Base-by-base conservation (phyloP, 2,797 vertebrate genomes). In the Trachurus trachurus region DNA sequence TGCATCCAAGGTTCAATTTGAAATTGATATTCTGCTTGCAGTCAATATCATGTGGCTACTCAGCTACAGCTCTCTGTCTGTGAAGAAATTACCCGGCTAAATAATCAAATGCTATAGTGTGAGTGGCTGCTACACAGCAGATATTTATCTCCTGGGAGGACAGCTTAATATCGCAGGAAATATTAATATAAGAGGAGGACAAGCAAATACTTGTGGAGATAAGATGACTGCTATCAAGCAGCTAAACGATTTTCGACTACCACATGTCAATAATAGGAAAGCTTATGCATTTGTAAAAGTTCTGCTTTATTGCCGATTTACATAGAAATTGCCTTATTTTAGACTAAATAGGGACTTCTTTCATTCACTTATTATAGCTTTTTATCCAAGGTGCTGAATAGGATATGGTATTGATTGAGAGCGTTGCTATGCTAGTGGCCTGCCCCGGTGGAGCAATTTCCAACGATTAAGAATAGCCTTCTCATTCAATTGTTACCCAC, bases 241-340 rank as follows among this genome's bases (percentile, higher is more conserved):
- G 96, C 97, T 97, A 96, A 98, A 98, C 96, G 95, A 96, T 97
- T 97, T 82, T 95, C 92, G 93, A 95, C 96, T 94, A 96, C 95
- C 95, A 96, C 96, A 95, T 97, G 96, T 97, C 96, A 97, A 97
- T 97, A 97, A 97, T 95, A 92, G 96, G 94, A 95, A 95, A 95
- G 96, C 96, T 96, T 96, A 96, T 97, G 97, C 96, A 97, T 97
- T 96, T 96, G 95, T 95, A 94, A 96, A 96, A 97, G 97, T 98
- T 97, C 96, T 97, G 96, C 96, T 96, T 97, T 98, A 98, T 97
- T 97, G 97, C 93, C 93, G 96, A 98, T 98, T 98, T 98, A 98
- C 97, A 99, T 98, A 98, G 97, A 98, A 98, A 98, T 98, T 97
- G 97, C 96, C 97, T 98, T 96, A 98, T 99, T 98, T 98, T 96